Evolutionary conservation across 1,140 invertebrate species (phyloP).

Genomic region (Macrobrachium nipponense): DNA sequence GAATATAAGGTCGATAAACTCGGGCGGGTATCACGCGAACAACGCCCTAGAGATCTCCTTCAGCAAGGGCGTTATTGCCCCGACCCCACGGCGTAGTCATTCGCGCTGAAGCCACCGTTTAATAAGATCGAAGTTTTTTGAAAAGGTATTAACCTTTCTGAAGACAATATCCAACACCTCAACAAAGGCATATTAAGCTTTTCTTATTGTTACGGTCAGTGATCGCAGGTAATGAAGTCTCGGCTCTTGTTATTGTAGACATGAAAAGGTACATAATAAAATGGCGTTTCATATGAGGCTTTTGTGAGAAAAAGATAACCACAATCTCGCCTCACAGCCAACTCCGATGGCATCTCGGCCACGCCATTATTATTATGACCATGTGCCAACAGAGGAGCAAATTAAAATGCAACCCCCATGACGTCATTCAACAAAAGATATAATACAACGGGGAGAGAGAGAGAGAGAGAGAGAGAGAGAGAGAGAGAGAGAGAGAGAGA

Average conservation of each 20-base stretch:
- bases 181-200: too few species aligned
- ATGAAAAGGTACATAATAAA: conserved; percentile 48
- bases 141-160: too few species aligned
- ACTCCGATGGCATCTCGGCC: too few species aligned
- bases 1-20: too few species aligned
- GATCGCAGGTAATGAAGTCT: conserved; percentile 47
- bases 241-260: conserved; percentile 32
- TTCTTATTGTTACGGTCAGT: conserved; percentile 30
- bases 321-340: neutral
- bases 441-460: neutral
- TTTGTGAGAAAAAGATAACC: neutral
- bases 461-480: conserved; percentile 19
- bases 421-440: neutral
- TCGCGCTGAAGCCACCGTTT: too few species aligned
- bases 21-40: too few species aligned
- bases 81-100: too few species aligned
- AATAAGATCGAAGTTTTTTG: too few species aligned
- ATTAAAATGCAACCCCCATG: neutral
- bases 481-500: conserved; percentile 4
- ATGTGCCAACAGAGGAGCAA: neutral
- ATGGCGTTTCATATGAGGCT: neutral
- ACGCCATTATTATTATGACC: neutral
- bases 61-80: too few species aligned
- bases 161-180: too few species aligned
- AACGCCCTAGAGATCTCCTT: too few species aligned